Evolutionary conservation across 2,888 invertebrate genomes (phyloP), one percentile per base, ranked within the genome.

Genomic region (Drepanosiphum platanoidis): DNA sequence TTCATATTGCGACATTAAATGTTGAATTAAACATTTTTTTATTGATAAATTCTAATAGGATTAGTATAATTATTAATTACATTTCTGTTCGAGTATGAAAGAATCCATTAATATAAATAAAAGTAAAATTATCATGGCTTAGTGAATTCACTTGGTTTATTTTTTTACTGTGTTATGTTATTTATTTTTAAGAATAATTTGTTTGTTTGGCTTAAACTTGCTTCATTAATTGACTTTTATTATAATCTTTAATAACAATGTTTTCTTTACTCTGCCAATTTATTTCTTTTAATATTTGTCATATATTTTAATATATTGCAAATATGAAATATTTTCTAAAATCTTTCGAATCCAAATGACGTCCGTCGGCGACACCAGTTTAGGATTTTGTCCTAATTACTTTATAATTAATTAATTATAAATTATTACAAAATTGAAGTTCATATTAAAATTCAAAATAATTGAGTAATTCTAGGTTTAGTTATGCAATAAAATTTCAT

Each of bases 261-360:
- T 71, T 7, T 74, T 46, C 64, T 74, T 82, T 74, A 36, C 74
- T 83, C 66, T 83, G 74, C 83, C 83, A 74, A 74, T 83, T 83
- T 46, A n/a, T 15, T 22, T n/a, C 39, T 30, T 42, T 61, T 32
- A 3, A 46, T 22, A 46, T 68, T 34, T 13, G 18, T 39, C 11
- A 13, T 58, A 27, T 70, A 18, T 58, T 27, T 52, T 70, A 22
- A 66, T 64, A 34, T 80, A 74, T 27, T 2, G 30, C 32, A 74
- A 61, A n/a, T 39, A 30, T 36, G 34, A 9, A 61, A 8, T 8
- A 64, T 66, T 27, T 11, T 32, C 64, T 5, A 42, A 36, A 74
- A 82, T 74, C 74, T 32, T 74, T 64, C 18, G 64, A 64, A 82
- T 74, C 64, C 42, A 46, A 58, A 30, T 74, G 74, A 82, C 42